Evolutionary conservation across 2,797 vertebrate genomes (phyloP), one percentile per base, ranked within the genome.

Genomic region (Petrocephalus schoutedeni): DNA sequence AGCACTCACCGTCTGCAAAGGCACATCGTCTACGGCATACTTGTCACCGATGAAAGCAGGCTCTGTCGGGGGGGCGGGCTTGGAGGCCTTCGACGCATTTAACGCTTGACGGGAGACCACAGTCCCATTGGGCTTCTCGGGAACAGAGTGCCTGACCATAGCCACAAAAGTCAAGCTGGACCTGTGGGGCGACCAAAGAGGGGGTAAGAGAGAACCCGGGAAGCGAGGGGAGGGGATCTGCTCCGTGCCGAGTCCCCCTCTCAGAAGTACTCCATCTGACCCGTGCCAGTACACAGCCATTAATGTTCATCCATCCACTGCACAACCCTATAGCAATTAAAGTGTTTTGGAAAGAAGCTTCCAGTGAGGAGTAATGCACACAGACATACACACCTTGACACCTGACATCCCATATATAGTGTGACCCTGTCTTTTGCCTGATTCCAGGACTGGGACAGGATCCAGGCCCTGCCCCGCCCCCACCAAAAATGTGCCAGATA

Each of bases 21-120:
- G 67, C 82, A 86, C 0, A 0, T 93, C 89, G 2, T 95, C 95
- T 0, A 8, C 91, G 87, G 89, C 89, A 87, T 97, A 96, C 0
- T 4, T 2, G 88, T 96, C 95, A 83, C 96, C 96, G 0, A 95
- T 92, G 90, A 90, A 95, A 19, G 93, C 83, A 0, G 90, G 88
- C 56, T 93, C 91, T 19, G 56, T 86, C n/a, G 57, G 2, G 32
- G 0, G 23, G 32, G 0, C 85, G 45, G 57, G 32, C 5, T 3
- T 61, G 57, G 58, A 23, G 28, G 67, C 36, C 67, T 41, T 14
- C 14, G 14, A 9, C 14, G 10, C 9, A 14, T 10, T 36, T 41
- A 1, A 1, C 4, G 36, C 36, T 41, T 28, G 2, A 41, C 12
- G 67, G 32, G 54, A 57, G 10, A 12, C 10, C 54, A 14, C 9